Conservation (phyloP, 2,113 vertebrate genomes). For the Isurus oxyrinchus region DNA sequence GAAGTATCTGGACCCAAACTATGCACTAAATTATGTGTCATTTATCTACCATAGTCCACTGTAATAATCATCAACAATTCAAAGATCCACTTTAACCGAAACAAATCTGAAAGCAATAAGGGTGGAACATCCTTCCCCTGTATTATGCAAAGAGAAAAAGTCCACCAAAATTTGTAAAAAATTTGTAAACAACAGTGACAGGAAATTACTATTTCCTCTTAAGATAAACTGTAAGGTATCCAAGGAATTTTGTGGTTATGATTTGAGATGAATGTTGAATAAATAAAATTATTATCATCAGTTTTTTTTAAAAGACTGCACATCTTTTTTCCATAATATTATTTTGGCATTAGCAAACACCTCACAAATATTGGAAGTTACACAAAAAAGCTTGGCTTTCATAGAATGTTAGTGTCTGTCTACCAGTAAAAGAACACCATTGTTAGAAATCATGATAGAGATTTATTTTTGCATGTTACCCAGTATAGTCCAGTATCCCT, state of each 20-base stretch:
- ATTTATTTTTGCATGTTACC: neutral
- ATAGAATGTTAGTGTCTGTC: neutral
- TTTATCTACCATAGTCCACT: neutral
- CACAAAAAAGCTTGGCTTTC: neutral
- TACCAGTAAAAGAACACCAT: neutral
- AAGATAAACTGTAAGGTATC: neutral
- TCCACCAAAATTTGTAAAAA: neutral
- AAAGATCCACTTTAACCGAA: neutral
- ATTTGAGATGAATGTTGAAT: neutral
- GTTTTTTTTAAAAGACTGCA: neutral
- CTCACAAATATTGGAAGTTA: neutral
- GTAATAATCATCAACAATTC: neutral
- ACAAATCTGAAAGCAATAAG: neutral
- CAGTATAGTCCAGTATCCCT: too few species aligned
- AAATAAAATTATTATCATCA: neutral
- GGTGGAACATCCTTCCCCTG: neutral
- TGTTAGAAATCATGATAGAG: neutral
- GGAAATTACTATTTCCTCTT: conserved; percentile 22
- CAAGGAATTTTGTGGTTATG: neutral
- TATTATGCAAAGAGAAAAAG: neutral
- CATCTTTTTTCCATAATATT: neutral
- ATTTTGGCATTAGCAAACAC: too few species aligned
- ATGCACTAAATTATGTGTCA: neutral
- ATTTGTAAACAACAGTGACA: neutral
- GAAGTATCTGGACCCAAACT: neutral